A percentile compares a stretch with the other conserved stretches of the same genome.
Evolutionary conservation across 2,113 vertebrate species (phyloP).

Genomic region (Psettodes erumei): DNA sequence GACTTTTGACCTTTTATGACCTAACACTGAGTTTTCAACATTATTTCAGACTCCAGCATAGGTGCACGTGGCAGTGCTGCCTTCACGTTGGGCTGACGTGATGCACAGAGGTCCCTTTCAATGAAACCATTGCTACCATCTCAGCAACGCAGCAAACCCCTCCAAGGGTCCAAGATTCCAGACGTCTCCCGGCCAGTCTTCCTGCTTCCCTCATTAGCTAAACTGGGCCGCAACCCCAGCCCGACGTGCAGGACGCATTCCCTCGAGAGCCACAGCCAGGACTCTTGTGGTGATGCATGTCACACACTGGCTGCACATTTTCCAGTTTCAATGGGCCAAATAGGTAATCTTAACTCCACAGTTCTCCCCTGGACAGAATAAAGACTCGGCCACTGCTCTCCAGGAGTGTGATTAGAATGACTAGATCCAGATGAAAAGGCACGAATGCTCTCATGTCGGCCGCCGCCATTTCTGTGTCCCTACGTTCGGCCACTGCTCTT

Average conservation of each 20-base stretch:
- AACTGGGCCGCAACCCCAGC: conserved; percentile 18
- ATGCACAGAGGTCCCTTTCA: conserved; percentile 25
- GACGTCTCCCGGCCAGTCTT: conserved; percentile 41
- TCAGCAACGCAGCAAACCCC: conserved; percentile 36
- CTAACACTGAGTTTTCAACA: not conserved
- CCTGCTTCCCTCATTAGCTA: conserved; percentile 58
- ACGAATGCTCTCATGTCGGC: conserved; percentile 7
- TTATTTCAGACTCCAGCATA: conserved; percentile 28
- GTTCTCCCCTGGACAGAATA: conserved; percentile 5
- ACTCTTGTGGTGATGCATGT: conserved; percentile 28
- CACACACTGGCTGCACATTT: conserved; percentile 45
- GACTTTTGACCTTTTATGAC: conserved; percentile 1
- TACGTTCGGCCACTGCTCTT: conserved; percentile 4
- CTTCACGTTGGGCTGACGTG: conserved; percentile 8
- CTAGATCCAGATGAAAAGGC: conserved; percentile 36
- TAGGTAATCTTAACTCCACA: too few relatives aligned
- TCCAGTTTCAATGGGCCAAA: conserved; percentile 46
- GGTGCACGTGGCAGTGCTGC: conserved; percentile 41
- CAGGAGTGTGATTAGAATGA: conserved; percentile 38
- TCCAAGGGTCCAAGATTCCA: conserved; percentile 47
- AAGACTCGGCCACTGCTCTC: not conserved
- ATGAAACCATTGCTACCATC: conserved; percentile 29
- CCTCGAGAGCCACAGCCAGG: conserved; percentile 8
- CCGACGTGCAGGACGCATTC: conserved; percentile 30
- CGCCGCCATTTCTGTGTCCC: conserved; percentile 21